Evolutionary conservation across 2,888 invertebrate genomes (phyloP).

Genomic region (Dryadula phaetusa): DNA sequence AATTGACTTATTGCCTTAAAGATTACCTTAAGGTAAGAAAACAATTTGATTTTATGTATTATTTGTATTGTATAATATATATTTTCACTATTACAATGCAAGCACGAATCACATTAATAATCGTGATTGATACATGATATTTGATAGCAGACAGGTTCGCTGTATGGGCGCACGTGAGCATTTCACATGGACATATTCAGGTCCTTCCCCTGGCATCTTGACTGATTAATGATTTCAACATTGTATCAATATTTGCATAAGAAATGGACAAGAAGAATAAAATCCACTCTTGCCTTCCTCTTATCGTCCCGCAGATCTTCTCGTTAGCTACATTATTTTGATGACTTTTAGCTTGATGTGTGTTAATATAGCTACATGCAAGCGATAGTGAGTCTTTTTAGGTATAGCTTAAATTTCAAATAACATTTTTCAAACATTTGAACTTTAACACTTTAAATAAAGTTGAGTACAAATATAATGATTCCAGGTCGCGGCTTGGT

Average conservation of each 20-base stretch:
- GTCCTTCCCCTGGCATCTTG: conserved; percentile 61
- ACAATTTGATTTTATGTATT: no score
- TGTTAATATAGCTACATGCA: conserved; percentile 16
- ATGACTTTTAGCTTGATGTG: conserved; percentile 68
- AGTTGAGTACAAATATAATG: conserved; percentile 15
- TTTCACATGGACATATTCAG: conserved; percentile 46
- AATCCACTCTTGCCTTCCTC: conserved; percentile 63
- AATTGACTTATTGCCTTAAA: no score
- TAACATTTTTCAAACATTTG: background rate
- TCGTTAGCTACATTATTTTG: conserved; percentile 66
- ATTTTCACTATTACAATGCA: background rate
- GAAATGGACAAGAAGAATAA: conserved; percentile 76
- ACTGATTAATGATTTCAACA: conserved; percentile 80
- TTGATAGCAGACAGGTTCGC: conserved; percentile 19
- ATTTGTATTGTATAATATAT: background rate
- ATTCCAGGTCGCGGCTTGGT: conserved; percentile 52
- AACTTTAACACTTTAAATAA: conserved; percentile 30
- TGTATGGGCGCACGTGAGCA: conserved; percentile 47
- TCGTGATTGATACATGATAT: conserved; percentile 31
- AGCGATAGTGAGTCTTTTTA: conserved; percentile 43
- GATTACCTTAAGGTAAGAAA: no score
- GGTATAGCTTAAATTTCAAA: conserved; percentile 44
- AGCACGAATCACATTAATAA: conserved; percentile 28
- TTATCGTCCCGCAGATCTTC: conserved; percentile 74
- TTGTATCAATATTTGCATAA: conserved; percentile 83